Evolutionary conservation across 2,888 invertebrate genomes (phyloP), one percentile per base, ranked within the genome.

Genomic region (Synergus umbraculus): DNA sequence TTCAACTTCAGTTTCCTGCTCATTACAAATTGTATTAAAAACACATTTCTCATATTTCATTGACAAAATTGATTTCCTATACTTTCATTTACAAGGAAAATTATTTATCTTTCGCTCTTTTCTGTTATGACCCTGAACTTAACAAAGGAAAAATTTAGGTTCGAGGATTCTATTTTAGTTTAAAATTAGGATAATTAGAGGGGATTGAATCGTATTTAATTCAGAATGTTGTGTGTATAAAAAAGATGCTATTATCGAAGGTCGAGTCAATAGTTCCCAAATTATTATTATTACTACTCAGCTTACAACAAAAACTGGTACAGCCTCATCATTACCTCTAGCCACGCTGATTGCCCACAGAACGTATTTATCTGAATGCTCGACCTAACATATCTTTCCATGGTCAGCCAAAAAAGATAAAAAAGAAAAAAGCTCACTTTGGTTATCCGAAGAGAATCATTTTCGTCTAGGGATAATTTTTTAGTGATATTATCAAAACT

Each of bases 241-340:
- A 58, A 73, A 58, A 49, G 37, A 10, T 37, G 54, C 73, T 73
- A 58, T 54, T 73, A 73, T 54, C 41, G 73, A 54, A 73, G 73
- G 73, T 41, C 73, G 73, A 73, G 73, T 73, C 49, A 73, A 73
- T 73, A 73, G 73, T 73, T 41, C 37, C 73, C 54, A 73, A 73
- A 73, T 73, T 73, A 73, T 73, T 54, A 54, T 54, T 49, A 73
- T 73, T 73, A 73, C 63, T 37, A 43, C 43, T 66, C 18, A 66
- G 66, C 66, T 41, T 66, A 43, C 43, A 66, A 43, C 43, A 66
- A 66, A 66, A 66, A 66, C 66, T 66, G 66, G 66, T 43, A 66
- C 63, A 29, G 18, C 63, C 63, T 63, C 63, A 66, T 66, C 66
- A 66, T 66, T 66, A 43, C 43, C 43, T 66, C 12, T 66, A 22